These are phyloP conservation scores for Pasiphila rectangulata DNA, from an alignment of 2,888 invertebrate genomes.

Conservation along the genomic window DNA sequence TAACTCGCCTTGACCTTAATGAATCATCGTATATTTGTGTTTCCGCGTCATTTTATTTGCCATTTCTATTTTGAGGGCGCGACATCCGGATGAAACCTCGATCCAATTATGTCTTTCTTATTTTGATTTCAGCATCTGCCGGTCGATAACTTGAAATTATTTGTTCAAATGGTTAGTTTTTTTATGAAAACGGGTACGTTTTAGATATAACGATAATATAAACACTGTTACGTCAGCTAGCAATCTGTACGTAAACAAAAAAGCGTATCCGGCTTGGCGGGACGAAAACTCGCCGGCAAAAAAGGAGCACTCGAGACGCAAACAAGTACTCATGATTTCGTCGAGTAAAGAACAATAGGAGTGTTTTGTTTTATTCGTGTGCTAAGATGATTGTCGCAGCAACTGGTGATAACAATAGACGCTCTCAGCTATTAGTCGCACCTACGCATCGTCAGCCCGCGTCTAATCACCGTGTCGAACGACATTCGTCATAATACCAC, in stretches of 20 bases:
- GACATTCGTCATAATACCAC: slow-evolving; percentile 40
- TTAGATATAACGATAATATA: slow-evolving; percentile 53
- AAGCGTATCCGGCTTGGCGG: slow-evolving; percentile 65
- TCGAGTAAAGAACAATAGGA: slow-evolving; percentile 51
- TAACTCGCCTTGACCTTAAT: slow-evolving; percentile 42
- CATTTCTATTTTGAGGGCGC: slow-evolving; percentile 17
- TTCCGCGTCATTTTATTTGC: slow-evolving; percentile 16
- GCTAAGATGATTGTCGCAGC: slow-evolving; percentile 45
- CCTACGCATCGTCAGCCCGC: slow-evolving; percentile 46
- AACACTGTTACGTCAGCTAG: slow-evolving; percentile 60
- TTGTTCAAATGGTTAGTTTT: slow-evolving; percentile 20
- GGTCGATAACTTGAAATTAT: not conserved
- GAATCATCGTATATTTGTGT: slow-evolving; percentile 26
- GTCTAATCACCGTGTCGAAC: slow-evolving; percentile 48
- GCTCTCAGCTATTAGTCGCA: slow-evolving; percentile 51
- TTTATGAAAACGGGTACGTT: slow-evolving; percentile 42
- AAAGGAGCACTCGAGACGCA: slow-evolving; percentile 40
- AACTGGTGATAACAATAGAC: slow-evolving; percentile 57
- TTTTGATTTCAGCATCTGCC: not conserved
- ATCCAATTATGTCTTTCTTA: slow-evolving; percentile 9
- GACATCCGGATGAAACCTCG: slow-evolving; percentile 22
- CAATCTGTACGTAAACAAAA: slow-evolving; percentile 48
- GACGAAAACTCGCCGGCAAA: slow-evolving; percentile 52
- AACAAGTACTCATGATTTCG: slow-evolving; percentile 19
- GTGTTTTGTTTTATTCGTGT: slow-evolving; percentile 48